Evolutionary conservation across 2,113 vertebrate species (phyloP).

Genomic region (Elephas maximus): DNA sequence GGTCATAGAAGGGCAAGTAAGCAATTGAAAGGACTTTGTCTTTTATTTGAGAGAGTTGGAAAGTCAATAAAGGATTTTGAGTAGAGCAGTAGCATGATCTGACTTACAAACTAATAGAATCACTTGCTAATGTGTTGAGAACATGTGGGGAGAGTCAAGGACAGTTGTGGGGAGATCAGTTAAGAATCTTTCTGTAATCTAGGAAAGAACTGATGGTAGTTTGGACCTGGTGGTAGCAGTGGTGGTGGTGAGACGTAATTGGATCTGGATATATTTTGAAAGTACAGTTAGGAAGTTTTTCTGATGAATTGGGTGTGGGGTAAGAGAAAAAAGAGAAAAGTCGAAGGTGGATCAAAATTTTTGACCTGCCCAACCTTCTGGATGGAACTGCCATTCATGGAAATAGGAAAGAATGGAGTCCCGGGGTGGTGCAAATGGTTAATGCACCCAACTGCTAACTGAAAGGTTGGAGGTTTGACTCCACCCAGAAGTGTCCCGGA

Average conservation of each 20-base stretch:
- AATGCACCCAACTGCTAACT: not conserved
- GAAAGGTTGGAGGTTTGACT: not conserved
- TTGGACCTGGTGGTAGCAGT: not conserved
- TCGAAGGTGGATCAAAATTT: not conserved
- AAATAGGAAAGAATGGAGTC: not conserved
- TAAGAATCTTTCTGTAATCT: not conserved
- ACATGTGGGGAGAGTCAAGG: not conserved
- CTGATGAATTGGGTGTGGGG: not conserved
- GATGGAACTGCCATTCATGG: not conserved
- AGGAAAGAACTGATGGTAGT: not conserved
- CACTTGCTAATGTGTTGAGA: not conserved
- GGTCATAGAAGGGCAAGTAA: not conserved
- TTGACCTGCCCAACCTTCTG: not conserved
- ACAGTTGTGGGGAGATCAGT: not conserved
- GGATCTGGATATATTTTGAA: not conserved
- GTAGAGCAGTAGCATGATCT: not conserved
- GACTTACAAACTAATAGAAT: not conserved
- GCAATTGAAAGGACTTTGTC: not conserved
- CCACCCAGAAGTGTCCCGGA: not conserved
- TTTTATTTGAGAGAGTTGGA: not conserved
- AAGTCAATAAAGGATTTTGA: not conserved
- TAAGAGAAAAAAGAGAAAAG: not conserved
- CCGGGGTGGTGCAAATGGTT: not conserved
- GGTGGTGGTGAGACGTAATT: not conserved
- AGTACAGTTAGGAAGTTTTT: not conserved